Percentiles rank a stretch among this genome's conserved stretches.
Conservation (phyloP, 2,797 vertebrate genomes). For the Alauda arvensis region DNA sequence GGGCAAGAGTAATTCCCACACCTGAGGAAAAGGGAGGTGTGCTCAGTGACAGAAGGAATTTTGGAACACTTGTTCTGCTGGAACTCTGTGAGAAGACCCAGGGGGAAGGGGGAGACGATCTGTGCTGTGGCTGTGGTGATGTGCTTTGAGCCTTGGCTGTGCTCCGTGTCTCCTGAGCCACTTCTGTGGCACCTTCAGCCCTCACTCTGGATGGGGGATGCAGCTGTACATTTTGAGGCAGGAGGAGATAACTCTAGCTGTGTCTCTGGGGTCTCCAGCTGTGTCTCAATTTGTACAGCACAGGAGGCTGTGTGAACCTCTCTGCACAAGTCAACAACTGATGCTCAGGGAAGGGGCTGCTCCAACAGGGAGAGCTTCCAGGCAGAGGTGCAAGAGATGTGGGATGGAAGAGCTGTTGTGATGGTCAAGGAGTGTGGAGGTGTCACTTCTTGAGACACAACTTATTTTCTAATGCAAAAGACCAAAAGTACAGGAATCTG, state of each 20-base stretch:
- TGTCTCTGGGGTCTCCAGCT: not conserved
- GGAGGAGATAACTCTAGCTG: not conserved
- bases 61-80: not conserved
- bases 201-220: not conserved
- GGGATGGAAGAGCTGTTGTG: not conserved
- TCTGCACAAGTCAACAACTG: fast-evolving
- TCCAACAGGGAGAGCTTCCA: not conserved
- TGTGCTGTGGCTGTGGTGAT: not conserved
- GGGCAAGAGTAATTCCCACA: not conserved
- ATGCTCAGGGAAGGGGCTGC: not conserved
- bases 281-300: not conserved
- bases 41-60: not conserved
- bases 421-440: fast-evolving
- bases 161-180: not conserved
- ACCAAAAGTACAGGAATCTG: not conserved
- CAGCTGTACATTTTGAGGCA: not conserved
- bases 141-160: not conserved
- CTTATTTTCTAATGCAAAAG: not conserved
- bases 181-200: not conserved
- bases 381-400: not conserved
- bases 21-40: not conserved
- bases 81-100: not conserved
- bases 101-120: not conserved
- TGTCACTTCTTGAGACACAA: not conserved
- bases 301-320: fast-evolving